These are phyloP conservation scores for Drosophila borealis DNA, from an alignment of 2,888 invertebrate species.

Conservation along the genomic window DNA sequence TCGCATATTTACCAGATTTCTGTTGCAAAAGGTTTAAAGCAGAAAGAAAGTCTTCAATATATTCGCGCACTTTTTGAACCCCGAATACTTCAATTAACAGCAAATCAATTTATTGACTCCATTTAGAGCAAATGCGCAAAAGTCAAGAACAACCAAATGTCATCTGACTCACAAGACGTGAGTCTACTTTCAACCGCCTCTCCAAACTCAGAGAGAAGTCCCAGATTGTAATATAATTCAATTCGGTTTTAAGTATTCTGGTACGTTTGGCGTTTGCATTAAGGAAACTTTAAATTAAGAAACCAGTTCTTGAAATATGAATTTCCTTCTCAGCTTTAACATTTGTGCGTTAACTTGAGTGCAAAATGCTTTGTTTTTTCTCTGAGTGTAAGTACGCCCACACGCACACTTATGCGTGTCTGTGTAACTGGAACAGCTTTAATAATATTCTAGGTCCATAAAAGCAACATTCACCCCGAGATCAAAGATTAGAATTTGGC, in stretches of 20 bases:
- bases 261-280: no score
- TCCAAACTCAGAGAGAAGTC: neutral
- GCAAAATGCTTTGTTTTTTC: neutral
- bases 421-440: slow-evolving; percentile 70
- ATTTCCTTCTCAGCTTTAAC: no score
- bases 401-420: slow-evolving; percentile 20
- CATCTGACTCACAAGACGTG: slow-evolving; percentile 44
- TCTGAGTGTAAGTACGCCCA: slow-evolving; percentile 14
- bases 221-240: no score
- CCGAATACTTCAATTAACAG: slow-evolving; percentile 54
- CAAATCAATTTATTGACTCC: slow-evolving; percentile 17
- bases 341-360: no score
- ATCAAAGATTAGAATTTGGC: slow-evolving; percentile 37
- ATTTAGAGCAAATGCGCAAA: slow-evolving; percentile 8
- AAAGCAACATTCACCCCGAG: slow-evolving; percentile 37
- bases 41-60: slow-evolving; percentile 64
- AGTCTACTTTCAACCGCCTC: slow-evolving; percentile 19
- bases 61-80: slow-evolving; percentile 29
- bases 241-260: no score
- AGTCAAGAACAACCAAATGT: neutral
- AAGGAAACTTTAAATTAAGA: no score
- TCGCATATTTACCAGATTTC: slow-evolving; percentile 30
- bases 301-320: no score
- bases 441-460: slow-evolving; percentile 67
- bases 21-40: slow-evolving; percentile 16